Evolutionary conservation across 2,797 vertebrate species (phyloP).

Genomic region (Arremon brunneinucha): DNA sequence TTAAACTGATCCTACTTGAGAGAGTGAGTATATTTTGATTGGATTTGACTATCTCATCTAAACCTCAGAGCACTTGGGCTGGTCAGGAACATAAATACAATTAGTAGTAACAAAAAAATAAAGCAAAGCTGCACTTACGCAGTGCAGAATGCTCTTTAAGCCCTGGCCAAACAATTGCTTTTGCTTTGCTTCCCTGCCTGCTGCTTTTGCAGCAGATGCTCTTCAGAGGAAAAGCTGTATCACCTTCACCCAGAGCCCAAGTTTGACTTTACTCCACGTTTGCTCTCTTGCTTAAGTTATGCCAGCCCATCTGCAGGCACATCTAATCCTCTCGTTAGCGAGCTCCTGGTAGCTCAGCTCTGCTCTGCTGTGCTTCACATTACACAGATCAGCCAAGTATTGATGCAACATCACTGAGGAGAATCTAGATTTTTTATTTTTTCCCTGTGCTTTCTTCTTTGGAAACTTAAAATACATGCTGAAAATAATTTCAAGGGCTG

Average conservation of each 20-base stretch:
- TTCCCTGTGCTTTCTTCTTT: constrained; percentile 26
- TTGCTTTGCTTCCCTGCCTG: neutral
- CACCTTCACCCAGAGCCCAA: neutral
- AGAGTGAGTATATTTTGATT: neutral
- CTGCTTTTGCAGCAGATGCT: neutral
- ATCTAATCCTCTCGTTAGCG: constrained; percentile 55
- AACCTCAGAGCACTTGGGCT: neutral
- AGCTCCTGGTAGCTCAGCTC: constrained; percentile 36
- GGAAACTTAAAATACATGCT: constrained; percentile 61
- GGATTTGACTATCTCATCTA: neutral
- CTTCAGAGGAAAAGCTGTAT: neutral
- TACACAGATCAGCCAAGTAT: constrained; percentile 59
- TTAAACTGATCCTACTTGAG: neutral
- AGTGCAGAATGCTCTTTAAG: neutral
- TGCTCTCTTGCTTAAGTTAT: constrained; percentile 37
- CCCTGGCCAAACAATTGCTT: neutral
- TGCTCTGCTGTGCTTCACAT: constrained; percentile 41
- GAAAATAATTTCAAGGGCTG: constrained; percentile 74
- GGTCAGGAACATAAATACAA: constrained; percentile 1
- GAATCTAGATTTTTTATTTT: constrained; percentile 50
- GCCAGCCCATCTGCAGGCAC: constrained; percentile 38
- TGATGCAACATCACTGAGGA: constrained; percentile 54
- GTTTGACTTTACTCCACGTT: neutral
- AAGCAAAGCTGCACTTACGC: neutral
- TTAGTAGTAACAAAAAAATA: neutral